A percentile compares a stretch with the other conserved stretches of the same genome.
phyloP scores from a whole-genome alignment of 2,888 invertebrate genomes.

The Palloptera scutellata region DNA sequence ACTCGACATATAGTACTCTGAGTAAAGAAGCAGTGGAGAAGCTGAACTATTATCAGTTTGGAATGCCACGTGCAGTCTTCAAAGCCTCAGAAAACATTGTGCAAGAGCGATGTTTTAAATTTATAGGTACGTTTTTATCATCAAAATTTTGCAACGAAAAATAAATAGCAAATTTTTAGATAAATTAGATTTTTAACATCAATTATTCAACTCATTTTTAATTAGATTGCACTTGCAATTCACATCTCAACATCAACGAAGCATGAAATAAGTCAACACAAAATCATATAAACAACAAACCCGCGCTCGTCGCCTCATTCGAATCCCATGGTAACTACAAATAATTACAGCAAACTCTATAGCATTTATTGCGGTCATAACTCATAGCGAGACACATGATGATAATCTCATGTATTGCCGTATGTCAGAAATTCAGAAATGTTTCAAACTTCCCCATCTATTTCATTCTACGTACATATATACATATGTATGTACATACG shows the following conservation, averaged over 20 bases:
- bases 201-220: not conserved
- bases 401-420: slow-evolving; percentile 46
- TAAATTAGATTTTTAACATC: too few relatives aligned
- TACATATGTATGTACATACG: slow-evolving; percentile 33
- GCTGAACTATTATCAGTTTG: too few relatives aligned
- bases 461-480: not conserved
- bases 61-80: too few relatives aligned
- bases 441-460: not conserved
- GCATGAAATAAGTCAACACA: slow-evolving; percentile 36
- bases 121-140: too few relatives aligned
- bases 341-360: slow-evolving; percentile 13
- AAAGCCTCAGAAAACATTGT: too few relatives aligned
- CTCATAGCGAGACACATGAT: slow-evolving; percentile 57
- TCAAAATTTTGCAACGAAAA: too few relatives aligned
- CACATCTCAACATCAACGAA: slow-evolving; percentile 32
- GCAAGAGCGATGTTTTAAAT: too few relatives aligned
- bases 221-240: slow-evolving; percentile 12
- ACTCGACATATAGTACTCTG: too few relatives aligned
- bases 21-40: too few relatives aligned
- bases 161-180: too few relatives aligned
- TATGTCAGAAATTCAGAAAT: slow-evolving; percentile 34
- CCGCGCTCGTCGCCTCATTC: not conserved
- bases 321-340: too few relatives aligned
- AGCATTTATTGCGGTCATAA: slow-evolving; percentile 60
- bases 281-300: slow-evolving; percentile 10